Evolutionary conservation across 2,888 invertebrate species (phyloP).

Genomic region (Latrodectus elegans): DNA sequence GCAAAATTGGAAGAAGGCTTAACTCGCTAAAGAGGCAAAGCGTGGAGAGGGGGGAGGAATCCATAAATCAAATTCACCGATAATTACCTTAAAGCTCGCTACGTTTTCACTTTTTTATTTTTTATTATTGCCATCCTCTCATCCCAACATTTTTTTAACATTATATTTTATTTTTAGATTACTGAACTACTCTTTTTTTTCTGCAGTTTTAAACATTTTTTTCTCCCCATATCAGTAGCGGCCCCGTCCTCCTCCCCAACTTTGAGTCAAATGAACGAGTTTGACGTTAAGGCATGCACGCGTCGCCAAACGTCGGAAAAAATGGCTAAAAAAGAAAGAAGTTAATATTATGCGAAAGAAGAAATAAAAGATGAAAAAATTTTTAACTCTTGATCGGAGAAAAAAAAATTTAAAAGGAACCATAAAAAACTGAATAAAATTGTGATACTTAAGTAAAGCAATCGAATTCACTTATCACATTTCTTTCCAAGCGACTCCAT

Average conservation of each 20-base stretch:
- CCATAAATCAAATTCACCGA: slow-evolving; percentile 68
- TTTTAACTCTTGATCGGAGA: too few relatives aligned
- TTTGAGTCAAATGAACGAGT: too few relatives aligned
- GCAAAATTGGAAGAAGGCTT: background rate
- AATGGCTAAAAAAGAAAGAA: background rate
- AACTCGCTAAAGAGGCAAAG: slow-evolving; percentile 12
- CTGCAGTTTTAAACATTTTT: too few relatives aligned
- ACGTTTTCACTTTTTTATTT: background rate
- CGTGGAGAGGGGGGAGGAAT: slow-evolving; percentile 17
- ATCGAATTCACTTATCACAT: too few relatives aligned
- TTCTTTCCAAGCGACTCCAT: too few relatives aligned
- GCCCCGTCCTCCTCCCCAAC: too few relatives aligned
- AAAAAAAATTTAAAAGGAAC: background rate
- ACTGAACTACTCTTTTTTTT: too few relatives aligned
- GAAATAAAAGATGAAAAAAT: background rate
- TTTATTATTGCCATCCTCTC: background rate
- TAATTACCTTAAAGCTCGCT: slow-evolving; percentile 64
- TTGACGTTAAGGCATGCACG: too few relatives aligned
- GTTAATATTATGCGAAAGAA: background rate
- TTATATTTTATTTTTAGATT: too few relatives aligned
- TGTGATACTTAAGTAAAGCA: too few relatives aligned
- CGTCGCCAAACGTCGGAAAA: background rate
- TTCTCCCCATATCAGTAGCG: too few relatives aligned
- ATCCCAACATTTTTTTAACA: too few relatives aligned
- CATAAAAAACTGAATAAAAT: background rate